Conservation (phyloP, 1,140 invertebrate species). For the Drosophila kikkawai region DNA sequence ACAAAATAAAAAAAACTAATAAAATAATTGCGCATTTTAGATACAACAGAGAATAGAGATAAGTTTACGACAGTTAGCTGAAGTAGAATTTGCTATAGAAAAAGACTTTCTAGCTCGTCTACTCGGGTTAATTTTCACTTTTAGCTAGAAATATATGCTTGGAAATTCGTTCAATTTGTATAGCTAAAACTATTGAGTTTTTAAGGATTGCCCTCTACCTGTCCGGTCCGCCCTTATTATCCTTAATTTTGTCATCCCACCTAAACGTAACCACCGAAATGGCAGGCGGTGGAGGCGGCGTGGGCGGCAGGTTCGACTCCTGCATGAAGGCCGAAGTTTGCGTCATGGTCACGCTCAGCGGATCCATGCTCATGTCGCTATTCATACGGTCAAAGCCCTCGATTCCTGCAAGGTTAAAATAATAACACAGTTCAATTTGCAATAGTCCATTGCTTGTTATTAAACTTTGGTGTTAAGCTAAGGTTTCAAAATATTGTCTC, state of each 20-base stretch:
- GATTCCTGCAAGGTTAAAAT: conserved; percentile 20
- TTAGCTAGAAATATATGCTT: conserved; percentile 33
- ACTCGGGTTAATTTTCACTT: conserved; percentile 29
- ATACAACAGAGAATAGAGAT: conserved; percentile 25
- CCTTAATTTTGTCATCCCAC: conserved; percentile 88
- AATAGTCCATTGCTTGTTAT: background rate
- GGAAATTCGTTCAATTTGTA: conserved; percentile 34
- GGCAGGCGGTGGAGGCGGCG: conserved; percentile 88
- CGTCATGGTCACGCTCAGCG: conserved; percentile 77
- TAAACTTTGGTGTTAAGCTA: too few relatives aligned
- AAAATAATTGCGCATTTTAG: conserved; percentile 24
- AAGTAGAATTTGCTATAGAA: conserved; percentile 14
- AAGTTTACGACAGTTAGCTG: conserved; percentile 27
- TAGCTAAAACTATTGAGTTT: conserved; percentile 24
- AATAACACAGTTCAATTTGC: background rate
- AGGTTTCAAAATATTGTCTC: background rate
- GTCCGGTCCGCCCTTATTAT: conserved; percentile 87
- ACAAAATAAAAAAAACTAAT: background rate
- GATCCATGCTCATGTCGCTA: conserved; percentile 62
- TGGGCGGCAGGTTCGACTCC: conserved; percentile 85
- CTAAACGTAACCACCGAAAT: conserved; percentile 95
- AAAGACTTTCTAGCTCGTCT: conserved; percentile 28
- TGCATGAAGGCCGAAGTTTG: conserved; percentile 78
- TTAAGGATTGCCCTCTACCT: conserved; percentile 87
- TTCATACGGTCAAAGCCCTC: conserved; percentile 46